These are phyloP conservation scores for Megaptera novaeangliae DNA, from an alignment of 2,113 vertebrate genomes.

Conservation along the genomic window DNA sequence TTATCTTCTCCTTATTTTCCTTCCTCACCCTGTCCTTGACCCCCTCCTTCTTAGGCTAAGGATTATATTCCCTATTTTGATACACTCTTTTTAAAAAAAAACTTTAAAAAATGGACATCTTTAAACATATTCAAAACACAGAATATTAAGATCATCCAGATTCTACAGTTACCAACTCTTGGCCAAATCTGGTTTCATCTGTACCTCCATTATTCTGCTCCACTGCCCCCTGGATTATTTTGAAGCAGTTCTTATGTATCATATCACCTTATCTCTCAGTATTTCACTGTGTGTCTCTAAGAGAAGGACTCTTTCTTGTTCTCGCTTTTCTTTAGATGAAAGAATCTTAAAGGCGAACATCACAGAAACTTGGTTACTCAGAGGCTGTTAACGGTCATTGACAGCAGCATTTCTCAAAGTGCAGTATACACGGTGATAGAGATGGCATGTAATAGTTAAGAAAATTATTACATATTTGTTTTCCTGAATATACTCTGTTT, in stretches of 20 bases:
- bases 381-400: not conserved
- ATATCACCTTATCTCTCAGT: not conserved
- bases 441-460: not conserved
- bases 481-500: not conserved
- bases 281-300: not conserved
- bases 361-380: not conserved
- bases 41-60: not conserved
- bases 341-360: not conserved
- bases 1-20: not conserved
- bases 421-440: not conserved
- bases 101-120: not conserved
- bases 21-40: not conserved
- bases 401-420: not conserved
- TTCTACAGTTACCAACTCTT: not conserved
- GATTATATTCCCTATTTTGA: not conserved
- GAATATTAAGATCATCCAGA: not conserved
- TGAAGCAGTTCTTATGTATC: not conserved
- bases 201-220: not conserved
- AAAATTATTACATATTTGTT: not conserved
- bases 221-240: not conserved
- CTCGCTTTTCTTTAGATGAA: not conserved
- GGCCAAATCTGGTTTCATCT: not conserved
- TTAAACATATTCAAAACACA: not conserved
- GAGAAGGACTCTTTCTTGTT: not conserved
- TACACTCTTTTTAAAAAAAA: not conserved